Evolutionary conservation across 2,888 invertebrate species (phyloP), one percentile per base, ranked within the genome.

Genomic region (Drosophila lacicola): DNA sequence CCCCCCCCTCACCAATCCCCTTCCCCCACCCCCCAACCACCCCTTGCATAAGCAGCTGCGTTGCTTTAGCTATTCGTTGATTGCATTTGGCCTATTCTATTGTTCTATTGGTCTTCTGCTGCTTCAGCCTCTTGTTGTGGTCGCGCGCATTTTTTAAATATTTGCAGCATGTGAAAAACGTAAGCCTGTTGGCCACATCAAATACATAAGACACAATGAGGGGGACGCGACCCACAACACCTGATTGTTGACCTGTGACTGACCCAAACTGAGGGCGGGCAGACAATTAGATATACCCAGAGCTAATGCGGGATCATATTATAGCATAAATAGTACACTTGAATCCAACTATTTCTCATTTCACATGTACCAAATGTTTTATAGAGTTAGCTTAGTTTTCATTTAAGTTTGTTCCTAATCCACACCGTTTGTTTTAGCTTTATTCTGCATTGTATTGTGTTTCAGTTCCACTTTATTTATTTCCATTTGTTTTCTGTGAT

Each of bases 61-160:
- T 47, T 25, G 6, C 25, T 25, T 6, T 25, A 2, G 25, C 8
- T 25, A 2, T 29, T 25, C 45, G 51, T 36, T 56, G 70, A 69
- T 69, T 69, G 61, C 29, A 42, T 68, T 14, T 19, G 51, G 34
- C 11, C 13, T 39, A 55, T 50, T n/a, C 13, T 39, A 55, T 50
- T 62, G 63, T 55, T 61, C 8, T 29, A 64, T 74, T 77, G 75
- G 54, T 65, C 41, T 50, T 67, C 49, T 47, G 50, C 53, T 42
- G 33, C 33, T 51, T 71, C 55, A 45, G 36, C 17, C n/a, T 50
- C n/a, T 45, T 51, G n/a, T 14, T 41, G 54, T 69, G 49, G 56
- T 69, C 53, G 64, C 66, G 61, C 70, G 70, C 78, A 88, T 88
- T 76, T 78, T 78, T 83, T 3, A 73, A 69, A 84, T 88, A 82